These are phyloP conservation scores for Arizona elegans DNA, from an alignment of 2,113 vertebrate species.

Conservation along the genomic window DNA sequence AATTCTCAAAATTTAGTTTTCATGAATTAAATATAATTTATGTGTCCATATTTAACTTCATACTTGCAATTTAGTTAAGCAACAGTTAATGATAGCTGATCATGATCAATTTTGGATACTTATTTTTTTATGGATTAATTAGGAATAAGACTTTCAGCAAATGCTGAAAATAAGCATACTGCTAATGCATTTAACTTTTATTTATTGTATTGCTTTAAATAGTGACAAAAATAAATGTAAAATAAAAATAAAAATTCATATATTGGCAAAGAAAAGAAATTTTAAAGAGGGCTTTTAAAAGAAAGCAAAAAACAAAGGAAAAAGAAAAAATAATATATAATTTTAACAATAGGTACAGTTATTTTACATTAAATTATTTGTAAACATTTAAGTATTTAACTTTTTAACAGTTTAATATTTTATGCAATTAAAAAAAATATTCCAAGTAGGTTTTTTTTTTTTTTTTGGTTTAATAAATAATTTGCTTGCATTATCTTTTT, in stretches of 20 bases:
- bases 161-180: conserved; percentile 14
- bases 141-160: conserved; percentile 19
- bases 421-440: background rate
- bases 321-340: background rate
- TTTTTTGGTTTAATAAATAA: background rate
- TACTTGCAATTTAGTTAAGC: background rate
- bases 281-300: background rate
- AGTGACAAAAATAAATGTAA: background rate
- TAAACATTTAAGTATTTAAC: conserved; percentile 8
- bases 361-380: background rate
- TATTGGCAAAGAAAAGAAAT: background rate
- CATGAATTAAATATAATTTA: background rate
- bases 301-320: background rate
- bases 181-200: background rate
- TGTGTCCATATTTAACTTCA: background rate
- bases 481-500: background rate
- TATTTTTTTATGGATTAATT: background rate
- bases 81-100: background rate
- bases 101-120: background rate
- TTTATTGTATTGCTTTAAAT: conserved; percentile 7
- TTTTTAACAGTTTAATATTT: conserved; percentile 9
- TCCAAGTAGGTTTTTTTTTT: background rate
- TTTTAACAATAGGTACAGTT: background rate
- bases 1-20: background rate
- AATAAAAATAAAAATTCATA: background rate